Base-by-base conservation (phyloP, 1,140 invertebrate genomes). In the Heliothis subflexa region DNA sequence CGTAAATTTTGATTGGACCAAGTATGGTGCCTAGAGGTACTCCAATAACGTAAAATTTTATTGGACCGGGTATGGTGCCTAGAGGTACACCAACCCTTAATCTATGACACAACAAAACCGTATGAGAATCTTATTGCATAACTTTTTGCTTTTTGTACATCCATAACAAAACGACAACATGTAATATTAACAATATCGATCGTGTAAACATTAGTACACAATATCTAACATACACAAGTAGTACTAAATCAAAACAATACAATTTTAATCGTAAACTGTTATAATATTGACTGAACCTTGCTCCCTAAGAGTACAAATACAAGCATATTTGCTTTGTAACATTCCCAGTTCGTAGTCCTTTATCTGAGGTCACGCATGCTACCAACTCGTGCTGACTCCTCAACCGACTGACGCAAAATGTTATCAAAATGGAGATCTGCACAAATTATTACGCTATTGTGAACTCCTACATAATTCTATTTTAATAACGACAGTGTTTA, bases 381-480 rank as follows among this genome's bases (percentile, higher is more conserved):
- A 11, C 25, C 2, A 13, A 7, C 45, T 40, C 47, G 73, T 75
- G 59, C 52, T 25, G 10, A 50, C 7, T 59, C n/a, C 71, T 57
- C 54, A 11, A 45, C 55, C 18, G 7, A 21, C 62, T 75, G 73
- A 75, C 59, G 73, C 73, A 75, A 75, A 72, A 75, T 75, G 49
- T 49, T 72, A 72, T 72, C 70, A 45, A 55, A 55, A n/a, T 55
- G 10, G 61, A 64, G 54, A 55, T 72, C 54, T 59, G 40, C 45
- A 74, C 33, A 47, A 54, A 25, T 50, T 50, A 50, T 50, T n/a
- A 47, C 16, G 10, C 18, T 28, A n/a, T 70, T 52, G 66, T 70
- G 66, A 12, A 68, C 47, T 28, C 11, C 47, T 52, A 52, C 14
- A 45, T 16, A 18, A 40, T 70, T 52, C 66, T 70, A 52, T 50